Evolutionary conservation across 1,140 invertebrate species (phyloP).

Genomic region (Polypedilum vanderplanki): DNA sequence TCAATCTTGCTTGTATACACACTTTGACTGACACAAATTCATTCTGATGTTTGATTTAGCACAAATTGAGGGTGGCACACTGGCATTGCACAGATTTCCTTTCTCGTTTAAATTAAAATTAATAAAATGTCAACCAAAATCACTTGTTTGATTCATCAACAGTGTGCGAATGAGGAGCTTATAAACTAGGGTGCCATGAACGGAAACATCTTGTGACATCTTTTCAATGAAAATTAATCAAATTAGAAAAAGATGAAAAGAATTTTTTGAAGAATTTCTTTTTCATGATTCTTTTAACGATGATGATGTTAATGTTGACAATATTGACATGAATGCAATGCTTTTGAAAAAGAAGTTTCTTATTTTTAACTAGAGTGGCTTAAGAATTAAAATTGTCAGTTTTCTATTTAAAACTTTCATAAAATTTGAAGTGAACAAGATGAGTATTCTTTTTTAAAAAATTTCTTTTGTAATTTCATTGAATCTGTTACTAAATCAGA

Average conservation of each 20-base stretch:
- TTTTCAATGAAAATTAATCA: neutral
- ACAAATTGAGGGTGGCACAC: neutral
- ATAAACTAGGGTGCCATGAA: neutral
- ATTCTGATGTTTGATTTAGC: neutral
- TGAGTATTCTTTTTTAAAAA: too few species aligned
- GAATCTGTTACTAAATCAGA: too few species aligned
- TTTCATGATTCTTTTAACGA: too few species aligned
- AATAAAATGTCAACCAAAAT: conserved; percentile 26
- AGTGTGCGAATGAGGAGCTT: neutral
- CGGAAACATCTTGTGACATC: neutral
- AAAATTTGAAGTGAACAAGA: too few species aligned
- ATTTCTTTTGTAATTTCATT: too few species aligned
- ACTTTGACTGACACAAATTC: conserved; percentile 17
- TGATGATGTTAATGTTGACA: too few species aligned
- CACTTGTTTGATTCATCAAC: conserved; percentile 27
- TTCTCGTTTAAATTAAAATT: conserved; percentile 22
- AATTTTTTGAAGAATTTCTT: neutral
- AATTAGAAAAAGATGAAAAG: neutral
- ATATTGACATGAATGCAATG: too few species aligned
- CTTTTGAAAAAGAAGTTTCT: too few species aligned
- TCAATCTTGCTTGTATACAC: neutral
- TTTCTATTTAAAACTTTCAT: too few species aligned
- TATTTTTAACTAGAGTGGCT: too few species aligned
- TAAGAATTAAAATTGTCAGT: too few species aligned
- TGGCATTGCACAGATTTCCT: neutral